A percentile compares a stretch with the other conserved stretches of the same genome.
Conservation (phyloP, 2,113 vertebrate genomes). For the Cygnus atratus region DNA sequence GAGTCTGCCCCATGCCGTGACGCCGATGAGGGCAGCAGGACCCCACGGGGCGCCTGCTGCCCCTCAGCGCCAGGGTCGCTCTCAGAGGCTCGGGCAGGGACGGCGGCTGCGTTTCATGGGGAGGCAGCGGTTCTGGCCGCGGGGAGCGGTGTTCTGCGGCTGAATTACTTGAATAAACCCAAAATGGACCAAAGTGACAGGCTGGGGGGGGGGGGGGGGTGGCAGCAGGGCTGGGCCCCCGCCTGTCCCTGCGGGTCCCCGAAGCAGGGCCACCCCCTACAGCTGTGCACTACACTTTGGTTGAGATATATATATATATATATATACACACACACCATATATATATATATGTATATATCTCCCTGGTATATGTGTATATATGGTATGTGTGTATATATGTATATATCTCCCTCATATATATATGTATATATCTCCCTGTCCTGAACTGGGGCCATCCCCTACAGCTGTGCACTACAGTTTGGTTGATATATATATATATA, state of each 20-base stretch:
- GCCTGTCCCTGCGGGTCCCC: background rate
- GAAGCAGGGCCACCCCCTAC: background rate
- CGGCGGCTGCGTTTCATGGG: accelerated
- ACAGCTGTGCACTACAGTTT: too few species aligned
- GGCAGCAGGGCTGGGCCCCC: background rate
- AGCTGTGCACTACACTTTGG: too few species aligned
- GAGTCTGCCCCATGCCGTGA: accelerated
- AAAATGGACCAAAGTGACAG: accelerated
- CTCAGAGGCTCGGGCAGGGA: background rate
- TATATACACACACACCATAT: too few species aligned
- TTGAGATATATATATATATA: too few species aligned
- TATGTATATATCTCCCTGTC: too few species aligned
- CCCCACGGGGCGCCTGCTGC: accelerated
- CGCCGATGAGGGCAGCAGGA: background rate
- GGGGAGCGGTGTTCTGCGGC: background rate
- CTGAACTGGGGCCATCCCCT: too few species aligned
- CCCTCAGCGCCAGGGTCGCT: background rate
- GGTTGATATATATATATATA: too few species aligned
- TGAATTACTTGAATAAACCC: background rate
- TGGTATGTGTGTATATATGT: too few species aligned
- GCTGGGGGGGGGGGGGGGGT: background rate
- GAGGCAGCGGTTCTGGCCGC: accelerated
- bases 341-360: too few species aligned
- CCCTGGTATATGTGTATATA: too few species aligned
- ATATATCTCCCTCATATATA: too few species aligned